Evolutionary conservation across 2,113 vertebrate genomes (phyloP).

Genomic region (Erythrocebus patas): DNA sequence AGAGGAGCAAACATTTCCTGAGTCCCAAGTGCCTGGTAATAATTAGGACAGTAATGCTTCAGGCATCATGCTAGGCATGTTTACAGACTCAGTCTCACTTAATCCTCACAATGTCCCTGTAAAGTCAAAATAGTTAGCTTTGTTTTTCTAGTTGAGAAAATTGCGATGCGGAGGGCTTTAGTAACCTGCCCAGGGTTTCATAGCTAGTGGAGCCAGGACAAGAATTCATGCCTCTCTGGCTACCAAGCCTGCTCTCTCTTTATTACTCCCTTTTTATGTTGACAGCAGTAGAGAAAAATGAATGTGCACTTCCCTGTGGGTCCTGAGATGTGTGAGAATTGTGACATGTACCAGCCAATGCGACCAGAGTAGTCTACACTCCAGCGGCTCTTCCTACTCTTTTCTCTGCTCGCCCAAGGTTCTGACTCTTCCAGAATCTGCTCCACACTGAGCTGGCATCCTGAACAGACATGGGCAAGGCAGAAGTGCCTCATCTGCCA

Average conservation of each 20-base stretch:
- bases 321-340: background rate
- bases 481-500: slow-evolving; percentile 25
- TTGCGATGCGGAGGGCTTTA: background rate
- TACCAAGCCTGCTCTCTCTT: background rate
- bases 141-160: background rate
- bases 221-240: background rate
- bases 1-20: background rate
- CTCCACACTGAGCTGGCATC: background rate
- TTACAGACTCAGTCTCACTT: background rate
- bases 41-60: background rate
- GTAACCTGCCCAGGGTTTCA: background rate
- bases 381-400: background rate
- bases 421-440: background rate
- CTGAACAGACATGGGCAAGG: background rate
- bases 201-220: background rate
- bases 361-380: fast-evolving
- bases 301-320: background rate
- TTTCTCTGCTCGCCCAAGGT: background rate
- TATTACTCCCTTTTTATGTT: background rate
- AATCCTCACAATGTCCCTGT: background rate
- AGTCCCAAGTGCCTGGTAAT: background rate
- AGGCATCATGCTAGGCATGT: background rate
- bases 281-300: background rate
- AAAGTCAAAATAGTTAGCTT: background rate
- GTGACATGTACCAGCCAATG: background rate